Evolutionary conservation across 2,888 invertebrate species (phyloP).

Genomic region (Enchytraeus crypticus): DNA sequence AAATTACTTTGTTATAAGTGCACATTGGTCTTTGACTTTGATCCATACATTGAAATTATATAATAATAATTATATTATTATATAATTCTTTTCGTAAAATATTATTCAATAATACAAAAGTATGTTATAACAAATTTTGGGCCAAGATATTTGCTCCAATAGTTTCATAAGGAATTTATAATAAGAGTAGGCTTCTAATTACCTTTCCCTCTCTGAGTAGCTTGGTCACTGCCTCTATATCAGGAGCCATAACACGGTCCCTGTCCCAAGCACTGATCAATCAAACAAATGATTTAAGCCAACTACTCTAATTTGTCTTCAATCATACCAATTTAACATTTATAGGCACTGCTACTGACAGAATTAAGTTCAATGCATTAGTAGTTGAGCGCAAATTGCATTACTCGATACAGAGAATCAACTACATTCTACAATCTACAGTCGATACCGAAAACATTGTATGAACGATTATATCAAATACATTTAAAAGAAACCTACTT

Average conservation of each 20-base stretch:
- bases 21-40: too few relatives aligned
- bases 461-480: too few relatives aligned
- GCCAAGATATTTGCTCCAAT: background rate
- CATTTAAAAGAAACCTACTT: too few relatives aligned
- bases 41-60: background rate
- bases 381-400: too few relatives aligned
- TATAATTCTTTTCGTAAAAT: background rate
- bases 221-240: conserved; percentile 57
- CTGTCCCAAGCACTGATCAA: conserved; percentile 55
- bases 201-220: conserved; percentile 50
- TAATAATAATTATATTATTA: background rate
- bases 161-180: background rate
- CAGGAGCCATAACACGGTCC: conserved; percentile 60
- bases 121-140: too few relatives aligned
- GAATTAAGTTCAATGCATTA: too few relatives aligned
- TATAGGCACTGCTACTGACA: too few relatives aligned
- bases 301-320: background rate
- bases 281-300: background rate
- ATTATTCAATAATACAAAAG: background rate
- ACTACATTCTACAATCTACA: too few relatives aligned
- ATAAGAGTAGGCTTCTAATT: background rate
- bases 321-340: background rate
- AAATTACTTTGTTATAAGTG: too few relatives aligned
- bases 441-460: too few relatives aligned
- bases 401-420: too few relatives aligned